These are phyloP conservation scores for Xestia sexstrigata DNA, from an alignment of 2,888 invertebrate genomes.

Conservation along the genomic window DNA sequence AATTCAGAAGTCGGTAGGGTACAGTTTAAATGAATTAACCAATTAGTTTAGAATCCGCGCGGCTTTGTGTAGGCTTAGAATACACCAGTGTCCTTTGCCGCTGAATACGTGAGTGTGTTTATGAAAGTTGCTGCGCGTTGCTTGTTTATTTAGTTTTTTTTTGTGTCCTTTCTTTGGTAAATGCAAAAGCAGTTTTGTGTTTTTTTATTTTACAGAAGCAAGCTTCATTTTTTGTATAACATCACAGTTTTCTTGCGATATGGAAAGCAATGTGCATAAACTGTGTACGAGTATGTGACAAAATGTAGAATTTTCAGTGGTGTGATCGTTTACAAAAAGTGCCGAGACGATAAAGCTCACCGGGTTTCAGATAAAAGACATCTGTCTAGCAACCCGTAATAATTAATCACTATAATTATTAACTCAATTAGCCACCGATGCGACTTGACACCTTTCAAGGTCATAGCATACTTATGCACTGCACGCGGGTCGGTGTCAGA, in stretches of 20 bases:
- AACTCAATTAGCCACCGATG: too few species aligned
- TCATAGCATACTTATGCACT: too few species aligned
- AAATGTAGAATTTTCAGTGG: too few species aligned
- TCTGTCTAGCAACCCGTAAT: too few species aligned
- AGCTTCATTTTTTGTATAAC: not conserved
- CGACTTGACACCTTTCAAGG: too few species aligned
- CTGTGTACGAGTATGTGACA: too few species aligned
- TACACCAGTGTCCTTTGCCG: conserved; percentile 30
- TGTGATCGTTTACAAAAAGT: too few species aligned
- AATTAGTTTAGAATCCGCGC: conserved; percentile 41
- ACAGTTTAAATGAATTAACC: conserved; percentile 54
- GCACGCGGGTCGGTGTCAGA: too few species aligned
- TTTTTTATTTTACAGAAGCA: not conserved
- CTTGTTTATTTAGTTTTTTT: conserved; percentile 12
- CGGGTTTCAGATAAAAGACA: too few species aligned
- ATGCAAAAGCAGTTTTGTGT: not conserved
- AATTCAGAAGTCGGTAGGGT: conserved; percentile 44
- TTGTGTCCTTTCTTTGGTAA: not conserved
- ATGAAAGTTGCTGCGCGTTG: conserved; percentile 18
- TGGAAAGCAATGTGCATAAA: not conserved
- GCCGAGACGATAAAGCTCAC: too few species aligned
- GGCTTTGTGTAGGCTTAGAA: conserved; percentile 36
- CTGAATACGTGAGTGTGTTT: conserved; percentile 29
- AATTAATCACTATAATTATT: too few species aligned
- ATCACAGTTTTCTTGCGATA: not conserved